phyloP scores from a whole-genome alignment of 2,797 vertebrate genomes.

The Parambassis ranga region DNA sequence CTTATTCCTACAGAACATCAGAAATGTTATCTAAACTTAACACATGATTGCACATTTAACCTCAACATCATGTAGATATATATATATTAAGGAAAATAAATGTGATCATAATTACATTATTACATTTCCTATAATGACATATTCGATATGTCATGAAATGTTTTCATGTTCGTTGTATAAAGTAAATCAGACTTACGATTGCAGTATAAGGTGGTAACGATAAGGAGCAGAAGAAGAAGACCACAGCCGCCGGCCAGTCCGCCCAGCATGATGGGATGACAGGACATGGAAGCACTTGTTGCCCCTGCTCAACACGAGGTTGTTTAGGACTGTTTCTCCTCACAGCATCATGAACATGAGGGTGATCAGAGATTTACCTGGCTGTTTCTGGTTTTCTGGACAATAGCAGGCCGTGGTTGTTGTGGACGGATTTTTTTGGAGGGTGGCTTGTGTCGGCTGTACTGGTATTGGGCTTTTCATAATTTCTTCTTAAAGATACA shows the following conservation, averaged over 20 bases:
- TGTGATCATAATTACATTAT: too few relatives aligned
- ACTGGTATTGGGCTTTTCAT: not conserved
- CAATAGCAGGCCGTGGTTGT: constrained; percentile 11
- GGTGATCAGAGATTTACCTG: constrained; percentile 6
- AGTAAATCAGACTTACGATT: constrained; percentile 68
- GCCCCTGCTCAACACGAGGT: not conserved
- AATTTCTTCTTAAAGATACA: not conserved
- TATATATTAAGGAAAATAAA: too few relatives aligned
- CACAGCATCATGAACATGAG: not conserved
- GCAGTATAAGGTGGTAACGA: constrained; percentile 70
- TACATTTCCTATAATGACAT: too few relatives aligned
- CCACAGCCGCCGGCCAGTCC: constrained; percentile 65
- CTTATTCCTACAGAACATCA: constrained; percentile 59
- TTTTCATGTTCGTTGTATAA: too few relatives aligned
- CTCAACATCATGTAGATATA: too few relatives aligned
- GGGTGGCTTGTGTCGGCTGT: accelerated
- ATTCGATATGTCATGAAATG: too few relatives aligned
- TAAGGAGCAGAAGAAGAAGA: constrained; percentile 72
- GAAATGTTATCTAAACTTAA: not conserved
- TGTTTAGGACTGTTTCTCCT: not conserved
- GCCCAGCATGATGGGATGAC: constrained; percentile 61
- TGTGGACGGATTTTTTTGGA: accelerated
- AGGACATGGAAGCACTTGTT: not conserved
- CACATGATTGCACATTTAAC: not conserved
- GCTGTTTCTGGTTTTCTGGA: accelerated